phyloP scores from a whole-genome alignment of 2,113 vertebrate genomes.

The Arizona elegans region DNA sequence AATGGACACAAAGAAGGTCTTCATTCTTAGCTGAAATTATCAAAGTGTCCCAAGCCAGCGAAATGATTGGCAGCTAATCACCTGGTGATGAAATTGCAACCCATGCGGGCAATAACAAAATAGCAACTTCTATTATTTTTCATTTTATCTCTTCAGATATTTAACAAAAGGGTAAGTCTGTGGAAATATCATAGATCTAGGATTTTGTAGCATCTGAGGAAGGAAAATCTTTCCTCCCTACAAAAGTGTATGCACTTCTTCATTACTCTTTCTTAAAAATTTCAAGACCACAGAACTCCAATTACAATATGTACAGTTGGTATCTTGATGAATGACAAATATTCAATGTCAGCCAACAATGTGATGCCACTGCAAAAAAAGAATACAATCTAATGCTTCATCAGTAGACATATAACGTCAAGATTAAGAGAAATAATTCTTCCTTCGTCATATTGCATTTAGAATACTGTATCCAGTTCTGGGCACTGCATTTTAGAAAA shows the following conservation, averaged over 20 bases:
- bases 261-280: neutral
- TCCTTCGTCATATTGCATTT: neutral
- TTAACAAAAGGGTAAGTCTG: constrained; percentile 57
- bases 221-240: constrained; percentile 30
- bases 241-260: neutral
- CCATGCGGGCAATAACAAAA: constrained; percentile 52
- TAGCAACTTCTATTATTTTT: constrained; percentile 43
- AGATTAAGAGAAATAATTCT: neutral
- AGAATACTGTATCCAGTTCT: neutral
- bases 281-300: neutral
- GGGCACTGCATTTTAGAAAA: neutral
- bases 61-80: constrained; percentile 64
- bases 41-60: constrained; percentile 59
- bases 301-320: neutral
- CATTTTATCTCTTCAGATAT: constrained; percentile 60
- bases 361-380: neutral
- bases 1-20: constrained; percentile 25
- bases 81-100: constrained; percentile 67
- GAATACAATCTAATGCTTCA: neutral
- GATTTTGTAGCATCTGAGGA: constrained; percentile 39
- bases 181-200: constrained; percentile 59
- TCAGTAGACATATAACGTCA: neutral
- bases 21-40: constrained; percentile 65
- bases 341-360: neutral
- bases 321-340: neutral